These are phyloP conservation scores for Tiphia femorata DNA, from an alignment of 2,888 invertebrate species.

Conservation along the genomic window DNA sequence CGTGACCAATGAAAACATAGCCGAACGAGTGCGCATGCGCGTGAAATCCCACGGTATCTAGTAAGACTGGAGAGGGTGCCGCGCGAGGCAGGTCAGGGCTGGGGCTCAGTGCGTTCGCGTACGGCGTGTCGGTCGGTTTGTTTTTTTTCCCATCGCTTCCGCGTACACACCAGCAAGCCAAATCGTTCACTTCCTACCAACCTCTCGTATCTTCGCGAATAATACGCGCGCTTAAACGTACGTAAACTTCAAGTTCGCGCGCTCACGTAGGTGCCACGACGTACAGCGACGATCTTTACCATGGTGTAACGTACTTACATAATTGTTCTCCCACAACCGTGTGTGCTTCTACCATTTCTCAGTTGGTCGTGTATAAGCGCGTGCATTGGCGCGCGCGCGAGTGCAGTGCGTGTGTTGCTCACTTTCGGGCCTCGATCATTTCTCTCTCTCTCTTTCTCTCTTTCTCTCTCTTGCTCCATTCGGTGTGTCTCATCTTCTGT, in stretches of 20 bases:
- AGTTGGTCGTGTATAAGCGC: constrained; percentile 34
- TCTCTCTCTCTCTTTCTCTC: constrained; percentile 6
- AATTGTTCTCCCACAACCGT: constrained; percentile 38
- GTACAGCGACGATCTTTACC: constrained; percentile 14
- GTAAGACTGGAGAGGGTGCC: constrained; percentile 48
- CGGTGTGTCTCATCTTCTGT: constrained; percentile 12
- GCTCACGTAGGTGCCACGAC: no score
- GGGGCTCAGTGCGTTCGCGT: constrained; percentile 53
- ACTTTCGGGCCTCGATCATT: constrained; percentile 6
- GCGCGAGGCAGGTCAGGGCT: constrained; percentile 61
- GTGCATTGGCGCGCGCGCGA: constrained; percentile 27
- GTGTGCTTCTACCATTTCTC: constrained; percentile 32
- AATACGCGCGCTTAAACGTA: background rate
- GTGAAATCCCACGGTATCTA: no score
- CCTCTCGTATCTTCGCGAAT: no score
- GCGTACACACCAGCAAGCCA: background rate
- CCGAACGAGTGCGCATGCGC: no score
- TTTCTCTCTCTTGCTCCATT: constrained; percentile 5
- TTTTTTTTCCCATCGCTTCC: background rate
- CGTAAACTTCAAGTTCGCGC: background rate
- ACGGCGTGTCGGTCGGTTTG: constrained; percentile 22
- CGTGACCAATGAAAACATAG: no score
- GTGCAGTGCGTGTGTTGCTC: no score
- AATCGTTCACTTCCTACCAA: background rate
- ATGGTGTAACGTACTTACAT: constrained; percentile 51